Percentiles rank a stretch among this genome's conserved stretches.
These are phyloP conservation scores for Bugula neritina DNA, from an alignment of 2,888 invertebrate species.

Conservation along the genomic window DNA sequence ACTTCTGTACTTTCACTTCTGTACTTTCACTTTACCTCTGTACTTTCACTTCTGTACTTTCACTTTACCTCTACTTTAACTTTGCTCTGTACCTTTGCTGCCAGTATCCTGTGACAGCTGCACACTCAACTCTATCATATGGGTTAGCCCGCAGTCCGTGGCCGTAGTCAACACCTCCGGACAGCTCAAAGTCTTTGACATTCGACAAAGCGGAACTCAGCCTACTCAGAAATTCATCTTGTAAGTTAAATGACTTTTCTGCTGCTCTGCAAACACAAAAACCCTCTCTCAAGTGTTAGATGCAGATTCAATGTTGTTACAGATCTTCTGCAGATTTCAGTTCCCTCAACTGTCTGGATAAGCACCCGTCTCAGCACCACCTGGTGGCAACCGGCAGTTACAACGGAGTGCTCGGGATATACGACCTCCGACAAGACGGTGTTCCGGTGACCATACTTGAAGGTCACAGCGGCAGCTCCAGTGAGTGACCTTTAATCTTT, in stretches of 20 bases:
- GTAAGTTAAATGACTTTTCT: constrained; percentile 59
- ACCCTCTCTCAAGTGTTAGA: no score
- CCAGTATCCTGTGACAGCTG: constrained; percentile 16
- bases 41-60: no score
- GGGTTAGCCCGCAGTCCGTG: constrained; percentile 47
- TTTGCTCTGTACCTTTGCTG: neutral
- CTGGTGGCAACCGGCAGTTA: constrained; percentile 75
- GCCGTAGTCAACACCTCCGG: constrained; percentile 81
- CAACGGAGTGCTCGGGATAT: constrained; percentile 77
- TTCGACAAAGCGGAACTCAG: constrained; percentile 62
- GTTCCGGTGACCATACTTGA: constrained; percentile 75
- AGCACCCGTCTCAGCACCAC: constrained; percentile 82
- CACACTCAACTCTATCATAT: neutral
- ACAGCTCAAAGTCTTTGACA: constrained; percentile 83
- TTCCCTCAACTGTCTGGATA: constrained; percentile 65
- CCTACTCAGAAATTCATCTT: constrained; percentile 68
- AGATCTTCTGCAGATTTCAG: constrained; percentile 40
- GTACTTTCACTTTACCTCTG: no score
- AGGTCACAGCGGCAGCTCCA: constrained; percentile 59
- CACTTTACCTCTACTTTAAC: no score
- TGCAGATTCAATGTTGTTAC: neutral
- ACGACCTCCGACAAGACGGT: constrained; percentile 79
- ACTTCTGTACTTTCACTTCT: no score
- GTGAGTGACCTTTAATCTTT: no score
- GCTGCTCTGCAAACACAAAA: constrained; percentile 11